These are phyloP conservation scores for Bombus pascuorum DNA, from an alignment of 1,140 invertebrate species.

Conservation along the genomic window DNA sequence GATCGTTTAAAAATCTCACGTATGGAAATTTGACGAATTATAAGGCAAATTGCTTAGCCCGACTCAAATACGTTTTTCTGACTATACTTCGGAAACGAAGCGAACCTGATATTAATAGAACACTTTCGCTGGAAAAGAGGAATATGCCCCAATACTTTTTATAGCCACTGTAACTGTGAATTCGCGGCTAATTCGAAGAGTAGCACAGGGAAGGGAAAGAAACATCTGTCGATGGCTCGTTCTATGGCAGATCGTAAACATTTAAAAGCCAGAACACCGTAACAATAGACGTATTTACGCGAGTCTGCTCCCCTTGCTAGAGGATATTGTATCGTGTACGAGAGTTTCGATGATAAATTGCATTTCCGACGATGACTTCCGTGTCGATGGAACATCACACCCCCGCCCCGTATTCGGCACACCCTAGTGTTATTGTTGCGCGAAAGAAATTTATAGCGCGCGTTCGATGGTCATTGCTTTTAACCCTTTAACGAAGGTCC, in stretches of 20 bases:
- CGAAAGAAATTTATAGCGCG: conserved; percentile 22
- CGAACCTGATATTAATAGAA: no score
- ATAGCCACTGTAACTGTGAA: no score
- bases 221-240: conserved; percentile 74
- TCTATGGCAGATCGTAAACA: conserved; percentile 65
- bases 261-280: conserved; percentile 46
- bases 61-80: no score
- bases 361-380: conserved; percentile 35
- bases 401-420: neutral
- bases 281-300: conserved; percentile 54
- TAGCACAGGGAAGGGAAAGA: conserved; percentile 19
- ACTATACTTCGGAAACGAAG: no score
- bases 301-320: conserved; percentile 4
- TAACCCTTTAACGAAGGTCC: neutral
- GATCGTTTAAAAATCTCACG: no score
- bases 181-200: conserved; percentile 58
- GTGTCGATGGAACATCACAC: neutral
- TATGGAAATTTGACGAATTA: no score
- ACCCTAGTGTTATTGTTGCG: conserved; percentile 1
- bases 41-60: no score
- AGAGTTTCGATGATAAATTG: conserved; percentile 48
- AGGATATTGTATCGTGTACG: conserved; percentile 25
- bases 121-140: no score
- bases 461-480: neutral
- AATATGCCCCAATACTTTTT: no score